Evolutionary conservation across 2,113 vertebrate species (phyloP).

Genomic region (Speoplatyrhinus poulsoni): DNA sequence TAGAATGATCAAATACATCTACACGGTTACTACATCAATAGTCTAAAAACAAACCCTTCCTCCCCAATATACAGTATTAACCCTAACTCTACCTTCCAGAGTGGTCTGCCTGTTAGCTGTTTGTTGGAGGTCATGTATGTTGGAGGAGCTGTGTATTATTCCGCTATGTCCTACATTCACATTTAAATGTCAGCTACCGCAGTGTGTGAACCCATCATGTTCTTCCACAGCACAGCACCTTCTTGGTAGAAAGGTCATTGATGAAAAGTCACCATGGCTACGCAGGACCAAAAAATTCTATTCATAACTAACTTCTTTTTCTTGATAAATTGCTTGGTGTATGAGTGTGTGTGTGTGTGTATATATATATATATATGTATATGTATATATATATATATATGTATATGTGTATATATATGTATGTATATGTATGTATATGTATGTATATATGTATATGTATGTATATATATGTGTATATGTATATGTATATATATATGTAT

Average conservation of each 20-base stretch:
- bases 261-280: conserved; percentile 63
- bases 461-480: no score
- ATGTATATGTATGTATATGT: no score
- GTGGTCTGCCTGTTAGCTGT: background rate
- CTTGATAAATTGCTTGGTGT: conserved; percentile 32
- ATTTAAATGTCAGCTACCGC: conserved; percentile 63
- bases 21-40: no score
- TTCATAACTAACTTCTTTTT: conserved; percentile 17
- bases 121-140: background rate
- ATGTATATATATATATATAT: no score
- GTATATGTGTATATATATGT: no score
- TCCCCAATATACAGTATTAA: no score
- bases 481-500: no score
- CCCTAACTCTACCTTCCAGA: background rate
- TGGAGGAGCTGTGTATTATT: conserved; percentile 21
- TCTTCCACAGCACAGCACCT: conserved; percentile 33
- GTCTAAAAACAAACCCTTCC: no score
- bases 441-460: no score
- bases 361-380: no score
- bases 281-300: conserved; percentile 33
- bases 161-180: conserved; percentile 27
- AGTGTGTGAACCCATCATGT: conserved; percentile 43
- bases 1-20: no score
- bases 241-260: conserved; percentile 69
- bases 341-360: no score